These are phyloP conservation scores for Mustela nigripes DNA, from an alignment of 2,113 vertebrate genomes.

Conservation along the genomic window DNA sequence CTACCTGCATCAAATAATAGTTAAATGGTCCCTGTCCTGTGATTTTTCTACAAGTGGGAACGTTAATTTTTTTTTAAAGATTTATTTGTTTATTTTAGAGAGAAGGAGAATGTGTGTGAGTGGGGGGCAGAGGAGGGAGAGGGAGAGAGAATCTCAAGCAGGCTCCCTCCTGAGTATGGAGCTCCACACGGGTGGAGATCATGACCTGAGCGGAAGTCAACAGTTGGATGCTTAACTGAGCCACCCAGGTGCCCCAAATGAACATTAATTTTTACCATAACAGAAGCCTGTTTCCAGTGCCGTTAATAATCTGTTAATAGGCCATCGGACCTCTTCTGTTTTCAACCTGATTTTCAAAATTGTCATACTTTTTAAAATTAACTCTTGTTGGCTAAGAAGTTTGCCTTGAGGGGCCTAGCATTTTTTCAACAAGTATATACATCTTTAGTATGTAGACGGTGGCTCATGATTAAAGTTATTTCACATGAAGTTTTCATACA, in stretches of 20 bases:
- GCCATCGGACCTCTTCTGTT: constrained; percentile 12
- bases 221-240: neutral
- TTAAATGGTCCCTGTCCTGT: neutral
- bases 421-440: constrained; percentile 1
- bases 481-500: neutral
- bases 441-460: neutral
- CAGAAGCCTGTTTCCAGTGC: neutral
- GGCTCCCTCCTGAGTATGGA: neutral
- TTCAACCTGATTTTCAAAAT: constrained; percentile 38
- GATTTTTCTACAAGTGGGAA: neutral
- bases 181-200: neutral
- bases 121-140: neutral
- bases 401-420: neutral
- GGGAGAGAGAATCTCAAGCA: neutral
- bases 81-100: neutral
- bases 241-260: neutral
- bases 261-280: neutral
- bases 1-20: neutral
- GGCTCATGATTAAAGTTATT: neutral
- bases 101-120: neutral
- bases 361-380: neutral
- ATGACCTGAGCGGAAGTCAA: neutral
- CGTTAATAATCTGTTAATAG: neutral
- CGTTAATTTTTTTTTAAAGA: neutral
- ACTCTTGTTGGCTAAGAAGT: constrained; percentile 17